A percentile compares a stretch with the other conserved stretches of the same genome.
These are phyloP conservation scores for Rhodophaea formosa DNA, from an alignment of 2,888 invertebrate species.

Conservation along the genomic window DNA sequence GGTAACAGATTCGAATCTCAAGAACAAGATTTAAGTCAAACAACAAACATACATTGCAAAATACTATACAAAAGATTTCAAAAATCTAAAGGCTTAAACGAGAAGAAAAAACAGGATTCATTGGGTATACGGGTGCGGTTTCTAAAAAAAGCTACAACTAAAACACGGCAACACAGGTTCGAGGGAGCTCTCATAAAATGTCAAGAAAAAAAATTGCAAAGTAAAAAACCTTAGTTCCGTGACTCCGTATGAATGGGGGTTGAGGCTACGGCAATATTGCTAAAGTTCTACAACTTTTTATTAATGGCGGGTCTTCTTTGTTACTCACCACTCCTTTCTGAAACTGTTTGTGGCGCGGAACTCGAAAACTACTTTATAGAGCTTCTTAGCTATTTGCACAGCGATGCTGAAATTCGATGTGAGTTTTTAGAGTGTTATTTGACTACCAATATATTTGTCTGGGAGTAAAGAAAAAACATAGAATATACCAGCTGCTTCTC, in stretches of 20 bases:
- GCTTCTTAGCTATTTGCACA: conserved; percentile 7
- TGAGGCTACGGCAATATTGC: conserved; percentile 66
- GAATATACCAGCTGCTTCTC: too few species aligned
- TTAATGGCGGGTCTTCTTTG: conserved; percentile 58
- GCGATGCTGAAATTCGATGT: neutral
- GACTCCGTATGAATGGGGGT: conserved; percentile 48
- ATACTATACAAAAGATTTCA: too few species aligned
- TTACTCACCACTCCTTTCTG: conserved; percentile 43
- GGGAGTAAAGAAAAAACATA: too few species aligned
- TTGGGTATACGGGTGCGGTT: neutral
- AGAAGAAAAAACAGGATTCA: neutral
- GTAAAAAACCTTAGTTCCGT: conserved; percentile 37
- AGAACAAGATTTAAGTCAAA: too few species aligned
- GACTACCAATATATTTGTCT: neutral
- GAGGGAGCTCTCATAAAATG: conserved; percentile 24
- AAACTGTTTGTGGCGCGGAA: conserved; percentile 49
- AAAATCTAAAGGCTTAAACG: too few species aligned
- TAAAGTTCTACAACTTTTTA: conserved; percentile 71
- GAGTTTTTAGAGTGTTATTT: neutral
- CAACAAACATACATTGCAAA: too few species aligned
- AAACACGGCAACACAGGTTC: conserved; percentile 28
- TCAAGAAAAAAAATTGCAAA: conserved; percentile 18
- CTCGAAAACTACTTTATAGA: conserved; percentile 54
- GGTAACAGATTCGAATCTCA: too few species aligned
- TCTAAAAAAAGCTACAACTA: conserved; percentile 21